Evolutionary conservation across 2,113 vertebrate species (phyloP), one percentile per base, ranked within the genome.

Genomic region (Pseudorectes ferrugineus): DNA sequence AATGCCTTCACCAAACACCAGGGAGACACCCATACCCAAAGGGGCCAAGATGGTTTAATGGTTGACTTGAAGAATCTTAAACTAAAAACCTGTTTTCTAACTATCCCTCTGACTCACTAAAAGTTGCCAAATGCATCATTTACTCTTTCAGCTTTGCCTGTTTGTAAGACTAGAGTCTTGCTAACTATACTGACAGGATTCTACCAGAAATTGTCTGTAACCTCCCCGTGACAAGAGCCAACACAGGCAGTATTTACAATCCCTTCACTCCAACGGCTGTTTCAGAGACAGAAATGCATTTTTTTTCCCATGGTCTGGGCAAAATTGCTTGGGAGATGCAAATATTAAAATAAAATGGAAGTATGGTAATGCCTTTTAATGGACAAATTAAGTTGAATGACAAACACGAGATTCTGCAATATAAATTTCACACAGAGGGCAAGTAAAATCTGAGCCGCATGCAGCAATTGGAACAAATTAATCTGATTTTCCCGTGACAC

Each of bases 201-300:
- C 55, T 18, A 62, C 23, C 3, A 5, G 74, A 85, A 77, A 51
- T 3, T 16, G 25, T 15, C 82, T 26, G 24, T n/a, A 35, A 74
- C 17, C 4, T 42, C 26, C 40, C 35, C 0, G 0, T 48, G 59
- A 66, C 26, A 84, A 88, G 36, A 83, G 54, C 14, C 0, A 1
- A 43, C 1, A 2, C 24, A 76, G 67, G 65, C 24, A 25, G 16
- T 6, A 55, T 58, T 90, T 48, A 54, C 38, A 86, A 28, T 36
- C 33, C 16, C 51, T 90, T 84, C 31, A 20, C 11, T 80, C 48
- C 65, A 77, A 40, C 5, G 8, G 42, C 45, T 55, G 24, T 81
- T 94, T 88, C 63, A 78, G 46, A 75, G 63, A 19, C 73, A 55
- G 29, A 55, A 92, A 63, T 57, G 14, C 13, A 6, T 15, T 72